Base-by-base conservation (phyloP, 1,140 invertebrate genomes). In the Idris sp. region DNA sequence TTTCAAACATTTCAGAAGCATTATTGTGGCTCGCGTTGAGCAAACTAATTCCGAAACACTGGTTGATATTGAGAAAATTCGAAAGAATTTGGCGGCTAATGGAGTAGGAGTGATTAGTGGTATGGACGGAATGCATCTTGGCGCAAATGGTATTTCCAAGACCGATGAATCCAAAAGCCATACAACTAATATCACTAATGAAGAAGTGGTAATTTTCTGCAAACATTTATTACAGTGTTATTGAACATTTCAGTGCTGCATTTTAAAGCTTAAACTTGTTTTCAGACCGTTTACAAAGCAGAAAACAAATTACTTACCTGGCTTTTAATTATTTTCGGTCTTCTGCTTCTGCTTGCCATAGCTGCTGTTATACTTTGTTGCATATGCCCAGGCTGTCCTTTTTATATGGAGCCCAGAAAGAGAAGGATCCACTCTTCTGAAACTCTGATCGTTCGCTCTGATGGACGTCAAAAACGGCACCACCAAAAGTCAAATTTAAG, bases 321-420 rank as follows among this genome's bases (percentile, higher is more conserved):
- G 94, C 75, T 95, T 10, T 84, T 95, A 13, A 91, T 95, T 46
- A 81, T 95, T 8, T 81, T 95, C 46, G 91, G 93, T 31, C 86
- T 95, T 6, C 80, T 95, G 22, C 89, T 95, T 36, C 89, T 93
- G 0, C 56, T 94, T 10, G 90, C 92, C n/a, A 89, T 94, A 25
- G 83, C 94, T 28, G 89, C 91, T 18, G 83, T 95, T 25, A 91
- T 95, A 43, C 88, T 93, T 14, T 95, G 94, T 83, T 95, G 94
- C 78, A 91, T 94, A 48, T 95, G 93, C 81, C 91, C 92, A 73
- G 91, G 92, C 69, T 96, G 95, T 86, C 94, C 93, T 2, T 89
- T 94, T 43, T 95, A 95, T 74, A 92, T 92, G 86, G 91, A 91
- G 38, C 90, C 92, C n/a, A 90, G 90, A 88, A 93, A 91, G 89